phyloP scores from a whole-genome alignment of 2,888 invertebrate genomes.

The Agrochola macilenta region DNA sequence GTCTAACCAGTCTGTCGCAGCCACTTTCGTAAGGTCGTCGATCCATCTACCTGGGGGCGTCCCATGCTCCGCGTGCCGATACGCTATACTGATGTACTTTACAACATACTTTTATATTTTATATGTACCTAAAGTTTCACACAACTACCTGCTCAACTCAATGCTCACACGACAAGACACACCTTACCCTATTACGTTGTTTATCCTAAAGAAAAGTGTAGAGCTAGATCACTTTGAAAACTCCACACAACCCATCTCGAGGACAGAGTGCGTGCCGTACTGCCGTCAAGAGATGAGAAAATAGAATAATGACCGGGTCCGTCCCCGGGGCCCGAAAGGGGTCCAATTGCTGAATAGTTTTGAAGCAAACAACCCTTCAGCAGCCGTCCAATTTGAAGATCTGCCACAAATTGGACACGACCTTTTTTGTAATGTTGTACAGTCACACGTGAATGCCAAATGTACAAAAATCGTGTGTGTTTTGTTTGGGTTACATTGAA shows the following conservation, averaged over 20 bases:
- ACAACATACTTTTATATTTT: not conserved
- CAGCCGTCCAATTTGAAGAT: constrained; percentile 64
- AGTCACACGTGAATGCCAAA: constrained; percentile 52
- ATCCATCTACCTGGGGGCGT: too few relatives aligned
- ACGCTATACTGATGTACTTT: not conserved
- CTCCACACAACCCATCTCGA: constrained; percentile 51
- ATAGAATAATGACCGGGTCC: constrained; percentile 69
- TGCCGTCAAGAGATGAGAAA: constrained; percentile 69
- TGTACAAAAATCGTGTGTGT: constrained; percentile 21
- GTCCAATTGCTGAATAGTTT: constrained; percentile 71
- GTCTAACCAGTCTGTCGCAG: too few relatives aligned
- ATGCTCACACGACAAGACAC: not conserved
- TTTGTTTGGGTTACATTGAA: constrained; percentile 5
- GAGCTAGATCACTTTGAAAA: constrained; percentile 53
- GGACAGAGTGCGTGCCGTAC: constrained; percentile 54
- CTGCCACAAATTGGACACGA: constrained; percentile 67
- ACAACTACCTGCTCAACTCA: not conserved
- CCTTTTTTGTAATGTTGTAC: constrained; percentile 64
- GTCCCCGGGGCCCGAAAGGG: constrained; percentile 58
- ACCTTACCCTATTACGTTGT: constrained; percentile 52
- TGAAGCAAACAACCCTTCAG: constrained; percentile 70
- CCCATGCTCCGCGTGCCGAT: too few relatives aligned
- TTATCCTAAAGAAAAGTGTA: constrained; percentile 58
- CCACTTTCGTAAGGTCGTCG: too few relatives aligned
- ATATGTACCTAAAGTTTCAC: not conserved